A percentile compares a stretch with the other conserved stretches of the same genome.
These are phyloP conservation scores for Metridium senile DNA, from an alignment of 92 coral and sea anemone species.

Conservation along the genomic window DNA sequence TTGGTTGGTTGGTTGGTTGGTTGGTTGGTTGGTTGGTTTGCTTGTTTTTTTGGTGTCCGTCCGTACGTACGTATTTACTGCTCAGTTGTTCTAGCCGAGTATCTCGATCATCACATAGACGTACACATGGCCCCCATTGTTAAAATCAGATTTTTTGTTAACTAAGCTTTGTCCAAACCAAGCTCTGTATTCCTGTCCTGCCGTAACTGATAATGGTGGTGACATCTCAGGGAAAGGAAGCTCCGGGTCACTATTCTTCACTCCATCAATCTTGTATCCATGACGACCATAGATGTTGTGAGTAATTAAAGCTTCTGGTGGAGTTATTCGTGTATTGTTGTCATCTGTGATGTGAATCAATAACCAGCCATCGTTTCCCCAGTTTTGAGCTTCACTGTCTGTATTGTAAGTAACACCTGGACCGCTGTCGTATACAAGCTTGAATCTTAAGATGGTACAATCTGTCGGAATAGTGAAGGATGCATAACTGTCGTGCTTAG, in stretches of 20 bases:
- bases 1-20: too few relatives aligned
- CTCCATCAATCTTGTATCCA: conserved; percentile 2
- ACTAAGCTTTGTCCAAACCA: conserved; percentile 18
- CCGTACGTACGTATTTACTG: too few relatives aligned
- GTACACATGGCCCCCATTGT: conserved; percentile 8
- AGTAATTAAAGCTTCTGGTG: background rate
- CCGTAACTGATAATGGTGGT: background rate
- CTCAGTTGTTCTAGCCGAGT: too few relatives aligned
- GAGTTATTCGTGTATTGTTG: background rate
- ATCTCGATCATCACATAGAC: background rate
- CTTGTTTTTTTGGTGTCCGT: too few relatives aligned
- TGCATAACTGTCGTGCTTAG: conserved; percentile 11
- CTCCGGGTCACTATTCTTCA: conserved; percentile 10
- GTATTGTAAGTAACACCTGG: background rate
- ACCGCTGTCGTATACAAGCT: conserved; percentile 13
- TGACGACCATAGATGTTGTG: background rate
- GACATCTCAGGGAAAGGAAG: conserved; percentile 7
- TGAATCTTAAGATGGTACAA: background rate
- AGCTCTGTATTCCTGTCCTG: background rate
- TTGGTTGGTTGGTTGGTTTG: too few relatives aligned
- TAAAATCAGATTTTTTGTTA: background rate
- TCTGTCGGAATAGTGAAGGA: background rate
- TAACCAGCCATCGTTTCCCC: background rate
- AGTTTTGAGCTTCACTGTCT: background rate
- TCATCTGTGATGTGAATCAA: background rate